phyloP scores from a whole-genome alignment of 2,113 vertebrate species.

The Gnathonemus echidnorhynchus region DNA sequence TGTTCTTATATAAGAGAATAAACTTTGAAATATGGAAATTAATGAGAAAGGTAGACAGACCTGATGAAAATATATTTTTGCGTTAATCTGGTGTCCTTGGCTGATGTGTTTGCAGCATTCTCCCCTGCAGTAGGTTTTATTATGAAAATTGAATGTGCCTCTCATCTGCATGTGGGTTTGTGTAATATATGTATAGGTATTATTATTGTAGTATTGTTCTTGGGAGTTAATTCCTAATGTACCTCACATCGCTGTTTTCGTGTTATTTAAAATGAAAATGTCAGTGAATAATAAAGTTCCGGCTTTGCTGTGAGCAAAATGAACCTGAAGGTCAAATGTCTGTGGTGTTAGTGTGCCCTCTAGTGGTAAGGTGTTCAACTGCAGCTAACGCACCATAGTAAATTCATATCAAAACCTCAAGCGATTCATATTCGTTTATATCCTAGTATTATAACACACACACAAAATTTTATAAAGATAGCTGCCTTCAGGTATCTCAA shows the following conservation, averaged over 20 bases:
- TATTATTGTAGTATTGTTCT: background rate
- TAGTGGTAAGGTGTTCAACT: background rate
- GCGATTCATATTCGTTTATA: background rate
- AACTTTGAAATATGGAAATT: background rate
- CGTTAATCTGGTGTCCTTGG: background rate
- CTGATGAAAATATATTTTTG: background rate
- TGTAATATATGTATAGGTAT: background rate
- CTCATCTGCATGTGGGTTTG: background rate
- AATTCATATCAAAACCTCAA: background rate
- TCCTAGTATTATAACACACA: background rate
- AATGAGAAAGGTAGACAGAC: background rate
- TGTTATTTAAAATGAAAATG: constrained; percentile 5
- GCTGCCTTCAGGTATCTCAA: background rate
- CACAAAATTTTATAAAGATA: background rate
- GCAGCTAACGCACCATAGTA: background rate
- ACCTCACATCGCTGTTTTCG: background rate
- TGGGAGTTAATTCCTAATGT: background rate
- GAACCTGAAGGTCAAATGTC: background rate
- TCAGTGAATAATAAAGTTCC: background rate
- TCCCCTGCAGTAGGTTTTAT: background rate
- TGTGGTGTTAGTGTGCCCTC: background rate
- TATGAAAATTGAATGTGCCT: background rate
- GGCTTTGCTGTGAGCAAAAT: background rate
- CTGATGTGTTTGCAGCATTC: background rate
- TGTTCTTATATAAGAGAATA: background rate